Evolutionary conservation across 2,888 invertebrate species (phyloP).

Genomic region (Melanargia galathea): DNA sequence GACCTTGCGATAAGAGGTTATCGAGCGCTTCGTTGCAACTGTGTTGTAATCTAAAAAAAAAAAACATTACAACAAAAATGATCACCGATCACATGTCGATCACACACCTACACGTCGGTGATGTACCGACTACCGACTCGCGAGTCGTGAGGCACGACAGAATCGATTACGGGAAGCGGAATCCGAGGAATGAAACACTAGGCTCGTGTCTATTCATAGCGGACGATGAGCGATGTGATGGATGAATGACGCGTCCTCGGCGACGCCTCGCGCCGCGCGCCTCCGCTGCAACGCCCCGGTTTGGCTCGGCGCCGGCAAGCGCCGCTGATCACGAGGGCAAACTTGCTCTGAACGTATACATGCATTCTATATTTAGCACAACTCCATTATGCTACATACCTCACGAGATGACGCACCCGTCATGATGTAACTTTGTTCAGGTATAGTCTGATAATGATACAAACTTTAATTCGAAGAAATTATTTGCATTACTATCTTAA

Average conservation of each 20-base stretch:
- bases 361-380: constrained; percentile 46
- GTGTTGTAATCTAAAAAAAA: constrained; percentile 44
- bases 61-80: constrained; percentile 24
- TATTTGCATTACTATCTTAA: neutral
- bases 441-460: neutral
- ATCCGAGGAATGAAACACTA: constrained; percentile 74
- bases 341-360: constrained; percentile 45
- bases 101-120: neutral
- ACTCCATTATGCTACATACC: constrained; percentile 53
- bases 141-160: neutral
- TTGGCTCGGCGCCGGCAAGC: constrained; percentile 57
- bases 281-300: constrained; percentile 47
- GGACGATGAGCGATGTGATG: constrained; percentile 72
- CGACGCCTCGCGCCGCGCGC: constrained; percentile 46
- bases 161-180: constrained; percentile 60
- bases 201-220: constrained; percentile 71
- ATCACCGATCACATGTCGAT: constrained; percentile 13
- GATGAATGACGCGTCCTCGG: constrained; percentile 77
- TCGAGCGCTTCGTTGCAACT: constrained; percentile 55
- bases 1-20: constrained; percentile 67
- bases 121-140: neutral
- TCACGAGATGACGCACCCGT: constrained; percentile 59
- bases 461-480: neutral
- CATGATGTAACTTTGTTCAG: constrained; percentile 63
- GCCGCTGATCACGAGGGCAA: constrained; percentile 55